A percentile compares a stretch with the other conserved stretches of the same genome.
Conservation (phyloP, 2,797 vertebrate species). For the Enteromius viviparus region DNA sequence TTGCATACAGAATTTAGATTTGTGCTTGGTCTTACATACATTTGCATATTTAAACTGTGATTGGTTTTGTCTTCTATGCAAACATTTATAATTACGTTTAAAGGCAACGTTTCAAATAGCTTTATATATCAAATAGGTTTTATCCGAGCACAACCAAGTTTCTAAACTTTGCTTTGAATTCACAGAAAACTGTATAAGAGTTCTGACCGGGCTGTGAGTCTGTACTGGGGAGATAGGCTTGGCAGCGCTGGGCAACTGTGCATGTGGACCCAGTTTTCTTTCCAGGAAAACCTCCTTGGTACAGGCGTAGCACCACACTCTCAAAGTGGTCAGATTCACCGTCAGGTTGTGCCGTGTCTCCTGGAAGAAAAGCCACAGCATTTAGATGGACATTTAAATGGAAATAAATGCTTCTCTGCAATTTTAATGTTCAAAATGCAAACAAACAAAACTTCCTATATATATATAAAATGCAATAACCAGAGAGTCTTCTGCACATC, state of each 20-base stretch:
- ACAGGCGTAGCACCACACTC: slow-evolving; percentile 98
- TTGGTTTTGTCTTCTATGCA: neutral
- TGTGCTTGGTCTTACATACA: neutral
- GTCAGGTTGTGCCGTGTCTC: slow-evolving; percentile 94
- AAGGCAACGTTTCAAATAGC: neutral
- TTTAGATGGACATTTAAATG: slow-evolving; percentile 18
- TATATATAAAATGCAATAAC: neutral
- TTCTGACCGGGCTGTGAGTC: slow-evolving; percentile 72
- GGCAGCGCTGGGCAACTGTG: slow-evolving; percentile 70
- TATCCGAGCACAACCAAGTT: neutral
- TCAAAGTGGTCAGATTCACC: slow-evolving; percentile 96
- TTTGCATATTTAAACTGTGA: neutral
- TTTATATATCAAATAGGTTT: neutral
- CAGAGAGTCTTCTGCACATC: neutral
- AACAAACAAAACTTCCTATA: neutral
- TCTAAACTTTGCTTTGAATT: neutral
- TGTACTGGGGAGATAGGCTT: slow-evolving; percentile 78
- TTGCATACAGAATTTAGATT: neutral
- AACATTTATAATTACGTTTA: neutral
- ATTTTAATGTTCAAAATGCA: neutral
- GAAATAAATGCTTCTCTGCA: neutral
- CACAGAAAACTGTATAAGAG: neutral
- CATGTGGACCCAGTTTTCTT: slow-evolving; percentile 86
- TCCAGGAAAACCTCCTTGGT: slow-evolving; percentile 97
- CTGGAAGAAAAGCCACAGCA: slow-evolving; percentile 66